Base-by-base conservation (phyloP, 2,113 vertebrate genomes). In the Erinaceus europaeus region DNA sequence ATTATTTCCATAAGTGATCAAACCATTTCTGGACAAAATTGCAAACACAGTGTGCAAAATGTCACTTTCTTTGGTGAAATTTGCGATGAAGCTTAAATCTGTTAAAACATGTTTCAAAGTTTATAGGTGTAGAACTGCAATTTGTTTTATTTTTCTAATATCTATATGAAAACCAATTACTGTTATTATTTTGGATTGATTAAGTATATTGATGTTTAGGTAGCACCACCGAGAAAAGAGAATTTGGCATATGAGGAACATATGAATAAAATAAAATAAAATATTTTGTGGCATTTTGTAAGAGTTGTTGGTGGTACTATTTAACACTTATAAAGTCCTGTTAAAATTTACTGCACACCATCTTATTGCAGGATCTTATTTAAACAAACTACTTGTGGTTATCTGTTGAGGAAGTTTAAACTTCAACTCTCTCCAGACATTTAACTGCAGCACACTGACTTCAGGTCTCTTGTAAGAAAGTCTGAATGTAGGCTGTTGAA, bases 401-500 rank as follows among this genome's bases (percentile, higher is more conserved):
- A 91, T 96, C 94, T 97, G 94, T 94, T 97, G 96, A 96, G 92
- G 92, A 97, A 97, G 96, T 94, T 97, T 96, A 94, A 97, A 97
- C 96, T 96, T 96, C 95, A 96, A 73, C 73, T 88, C 94, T 96
- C 94, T 95, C 84, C 91, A 96, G 92, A 94, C 95, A 90, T 55
- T 81, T 95, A 92, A 93, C 91, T 93, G 95, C 95, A 95, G 95
- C 94, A 94, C 94, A 84, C 97, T 95, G 97, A 94, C 97, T 97
- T 96, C 93, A 93, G 97, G 98, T 96, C 97, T 97, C 97, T 98
- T 97, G 97, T 97, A 98, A 98, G 98, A 97, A 97, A 97, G 98
- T 97, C 94, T 97, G 93, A 98, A 98, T 95, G 99, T 99, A 98
- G 99, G 98, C 96, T 97, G 98, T 98, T 98, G 98, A 98, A 96